Evolutionary conservation across 2,113 vertebrate genomes (phyloP).

Genomic region (Pimephales promelas): DNA sequence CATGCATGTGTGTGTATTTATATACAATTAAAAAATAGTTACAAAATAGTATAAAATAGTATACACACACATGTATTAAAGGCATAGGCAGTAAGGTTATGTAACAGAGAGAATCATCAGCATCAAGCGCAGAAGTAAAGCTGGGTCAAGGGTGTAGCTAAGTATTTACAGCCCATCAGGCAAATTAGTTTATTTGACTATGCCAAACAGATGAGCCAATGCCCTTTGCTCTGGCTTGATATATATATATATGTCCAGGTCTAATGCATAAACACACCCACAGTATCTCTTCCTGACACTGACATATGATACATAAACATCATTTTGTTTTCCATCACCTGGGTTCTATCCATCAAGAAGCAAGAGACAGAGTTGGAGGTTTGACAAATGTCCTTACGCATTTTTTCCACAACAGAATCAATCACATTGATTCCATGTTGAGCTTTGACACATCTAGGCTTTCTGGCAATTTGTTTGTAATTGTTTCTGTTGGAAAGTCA

Average conservation of each 20-base stretch:
- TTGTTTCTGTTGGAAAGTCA: conserved; percentile 27
- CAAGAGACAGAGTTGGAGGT: conserved; percentile 21
- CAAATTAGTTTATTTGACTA: conserved; percentile 48
- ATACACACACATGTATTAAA: no score
- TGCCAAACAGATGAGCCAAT: conserved; percentile 30
- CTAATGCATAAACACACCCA: conserved; percentile 13
- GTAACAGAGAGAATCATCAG: background rate
- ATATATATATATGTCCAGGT: conserved; percentile 28
- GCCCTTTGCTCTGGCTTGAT: conserved; percentile 26
- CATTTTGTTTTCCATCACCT: conserved; percentile 47
- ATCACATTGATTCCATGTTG: conserved; percentile 34
- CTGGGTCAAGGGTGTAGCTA: conserved; percentile 33
- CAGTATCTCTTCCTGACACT: conserved; percentile 39
- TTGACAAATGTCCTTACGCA: conserved; percentile 37
- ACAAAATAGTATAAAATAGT: no score
- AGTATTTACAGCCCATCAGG: conserved; percentile 43
- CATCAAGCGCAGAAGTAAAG: background rate
- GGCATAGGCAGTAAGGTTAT: background rate
- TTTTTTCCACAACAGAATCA: conserved; percentile 39
- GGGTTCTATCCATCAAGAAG: conserved; percentile 30
- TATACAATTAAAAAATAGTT: no score
- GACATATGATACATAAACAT: conserved; percentile 45
- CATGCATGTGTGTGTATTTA: no score
- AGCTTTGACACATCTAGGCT: conserved; percentile 33
- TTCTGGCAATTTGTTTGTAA: conserved; percentile 19